Conservation (phyloP, 2,888 invertebrate genomes). For the Itoplectis maculator region DNA sequence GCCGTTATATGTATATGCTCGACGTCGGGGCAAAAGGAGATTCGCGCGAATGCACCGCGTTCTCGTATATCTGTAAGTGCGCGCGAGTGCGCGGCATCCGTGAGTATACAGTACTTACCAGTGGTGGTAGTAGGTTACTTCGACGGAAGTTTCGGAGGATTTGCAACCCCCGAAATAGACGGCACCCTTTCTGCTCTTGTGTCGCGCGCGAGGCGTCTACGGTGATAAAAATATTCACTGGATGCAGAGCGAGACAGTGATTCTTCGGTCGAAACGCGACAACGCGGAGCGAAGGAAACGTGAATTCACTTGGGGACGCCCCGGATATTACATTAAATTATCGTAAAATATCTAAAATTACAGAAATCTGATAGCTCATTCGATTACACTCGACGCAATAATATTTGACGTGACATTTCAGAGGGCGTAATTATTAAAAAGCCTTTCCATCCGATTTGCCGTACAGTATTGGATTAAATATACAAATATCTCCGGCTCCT, state of each 20-base stretch:
- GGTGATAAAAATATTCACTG: neutral
- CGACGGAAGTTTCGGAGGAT: conserved; percentile 9
- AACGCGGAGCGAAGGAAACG: no score
- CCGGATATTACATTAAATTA: no score
- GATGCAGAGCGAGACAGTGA: neutral
- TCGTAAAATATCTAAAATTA: no score
- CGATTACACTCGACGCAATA: no score
- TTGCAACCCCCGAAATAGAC: neutral
- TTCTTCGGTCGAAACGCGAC: neutral
- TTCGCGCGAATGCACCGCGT: neutral
- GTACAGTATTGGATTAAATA: neutral
- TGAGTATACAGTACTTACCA: neutral
- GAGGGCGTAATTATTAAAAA: neutral
- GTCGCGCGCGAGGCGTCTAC: neutral
- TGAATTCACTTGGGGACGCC: no score
- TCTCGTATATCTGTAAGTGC: no score
- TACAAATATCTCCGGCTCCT: neutral
- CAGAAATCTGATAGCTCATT: no score
- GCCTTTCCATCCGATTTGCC: neutral
- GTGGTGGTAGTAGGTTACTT: conserved; percentile 18
- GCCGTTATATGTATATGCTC: neutral
- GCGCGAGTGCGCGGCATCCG: neutral
- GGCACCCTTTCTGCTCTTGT: neutral
- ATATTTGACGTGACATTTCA: no score
- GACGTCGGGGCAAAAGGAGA: conserved; percentile 4